phyloP scores from a whole-genome alignment of 2,797 vertebrate genomes.

The Ctenopoma multispine region DNA sequence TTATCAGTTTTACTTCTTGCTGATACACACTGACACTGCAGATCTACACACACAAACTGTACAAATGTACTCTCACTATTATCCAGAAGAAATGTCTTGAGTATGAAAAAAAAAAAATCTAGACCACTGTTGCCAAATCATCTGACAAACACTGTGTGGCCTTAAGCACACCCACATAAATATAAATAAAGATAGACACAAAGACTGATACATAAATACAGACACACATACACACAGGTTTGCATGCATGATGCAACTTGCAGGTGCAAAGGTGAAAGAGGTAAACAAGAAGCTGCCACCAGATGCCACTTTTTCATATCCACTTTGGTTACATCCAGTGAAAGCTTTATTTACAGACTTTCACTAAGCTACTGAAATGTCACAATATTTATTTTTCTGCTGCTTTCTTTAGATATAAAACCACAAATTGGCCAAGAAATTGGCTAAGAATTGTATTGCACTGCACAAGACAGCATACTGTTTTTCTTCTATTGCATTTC shows the following conservation, averaged over 20 bases:
- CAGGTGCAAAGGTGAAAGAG: slow-evolving; percentile 58
- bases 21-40: slow-evolving; percentile 50
- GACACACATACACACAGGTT: slow-evolving; percentile 19
- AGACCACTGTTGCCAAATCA: slow-evolving; percentile 51
- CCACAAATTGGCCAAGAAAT: background rate
- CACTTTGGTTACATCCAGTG: slow-evolving; percentile 21
- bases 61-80: slow-evolving; percentile 27
- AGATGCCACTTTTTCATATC: slow-evolving; percentile 40
- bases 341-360: slow-evolving; percentile 42
- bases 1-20: slow-evolving; percentile 53
- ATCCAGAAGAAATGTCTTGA: slow-evolving; percentile 47
- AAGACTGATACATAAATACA: slow-evolving; percentile 26
- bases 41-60: slow-evolving; percentile 11
- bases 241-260: slow-evolving; percentile 60
- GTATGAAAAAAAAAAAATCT: slow-evolving; percentile 39
- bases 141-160: slow-evolving; percentile 44
- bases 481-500: background rate
- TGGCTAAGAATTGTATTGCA: background rate
- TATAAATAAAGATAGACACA: slow-evolving; percentile 34
- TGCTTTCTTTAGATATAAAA: slow-evolving; percentile 2
- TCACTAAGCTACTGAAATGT: background rate
- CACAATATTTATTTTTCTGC: background rate
- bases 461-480: background rate
- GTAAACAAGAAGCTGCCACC: slow-evolving; percentile 32
- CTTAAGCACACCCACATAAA: slow-evolving; percentile 23